phyloP scores from a whole-genome alignment of 2,113 vertebrate species.

The Aptenodytes forsteri region DNA sequence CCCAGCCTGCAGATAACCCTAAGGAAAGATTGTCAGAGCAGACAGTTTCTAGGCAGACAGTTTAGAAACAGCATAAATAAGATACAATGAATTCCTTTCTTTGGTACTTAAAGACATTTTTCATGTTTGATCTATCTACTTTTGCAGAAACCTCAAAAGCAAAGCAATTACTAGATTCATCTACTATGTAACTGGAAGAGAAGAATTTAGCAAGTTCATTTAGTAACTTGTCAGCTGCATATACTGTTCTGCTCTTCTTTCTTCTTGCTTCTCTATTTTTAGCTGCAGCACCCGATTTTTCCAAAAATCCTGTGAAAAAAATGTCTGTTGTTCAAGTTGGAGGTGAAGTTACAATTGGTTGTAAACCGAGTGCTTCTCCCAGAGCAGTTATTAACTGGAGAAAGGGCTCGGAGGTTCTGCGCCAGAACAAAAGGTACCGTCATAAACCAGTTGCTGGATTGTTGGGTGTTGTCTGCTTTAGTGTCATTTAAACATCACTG shows the following conservation, averaged over 20 bases:
- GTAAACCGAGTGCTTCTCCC: slow-evolving; percentile 85
- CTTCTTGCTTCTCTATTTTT: background rate
- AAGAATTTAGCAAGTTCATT: background rate
- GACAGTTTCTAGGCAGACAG: background rate
- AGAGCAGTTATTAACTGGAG: slow-evolving; percentile 83
- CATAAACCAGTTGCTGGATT: background rate
- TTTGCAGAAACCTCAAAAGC: background rate
- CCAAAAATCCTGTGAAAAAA: slow-evolving; percentile 81
- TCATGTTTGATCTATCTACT: background rate
- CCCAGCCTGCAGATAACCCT: background rate
- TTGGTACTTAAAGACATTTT: background rate
- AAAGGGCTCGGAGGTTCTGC: slow-evolving; percentile 74
- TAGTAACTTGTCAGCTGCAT: background rate
- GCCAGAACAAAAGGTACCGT: slow-evolving; percentile 77
- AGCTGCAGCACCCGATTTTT: slow-evolving; percentile 89
- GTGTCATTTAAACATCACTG: background rate
- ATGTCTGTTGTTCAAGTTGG: slow-evolving; percentile 80
- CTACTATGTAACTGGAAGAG: background rate
- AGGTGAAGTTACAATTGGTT: slow-evolving; percentile 80
- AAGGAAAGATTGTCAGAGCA: background rate
- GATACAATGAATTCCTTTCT: background rate
- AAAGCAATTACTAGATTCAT: background rate
- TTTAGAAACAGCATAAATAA: background rate
- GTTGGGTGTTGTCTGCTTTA: background rate
- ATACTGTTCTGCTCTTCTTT: background rate